These are phyloP conservation scores for Rhinichthys osculus DNA, from an alignment of 2,797 vertebrate genomes.

Conservation along the genomic window DNA sequence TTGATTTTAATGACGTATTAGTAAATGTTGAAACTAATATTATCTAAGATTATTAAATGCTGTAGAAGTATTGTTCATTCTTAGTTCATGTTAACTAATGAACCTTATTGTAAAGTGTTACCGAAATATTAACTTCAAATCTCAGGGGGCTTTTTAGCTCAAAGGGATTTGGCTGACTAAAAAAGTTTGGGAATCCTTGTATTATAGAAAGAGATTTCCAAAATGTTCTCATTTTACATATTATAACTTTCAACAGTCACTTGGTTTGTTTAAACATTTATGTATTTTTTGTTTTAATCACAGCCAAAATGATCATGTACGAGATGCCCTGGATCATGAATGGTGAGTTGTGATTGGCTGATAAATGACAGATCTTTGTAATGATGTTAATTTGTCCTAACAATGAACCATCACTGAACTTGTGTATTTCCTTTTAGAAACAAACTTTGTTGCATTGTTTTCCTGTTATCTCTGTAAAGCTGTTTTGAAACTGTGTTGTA, in stretches of 20 bases:
- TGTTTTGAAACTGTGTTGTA: no score
- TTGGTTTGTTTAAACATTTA: background rate
- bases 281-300: conserved; percentile 58
- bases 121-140: no score
- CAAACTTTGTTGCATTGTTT: no score
- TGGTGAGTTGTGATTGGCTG: conserved; percentile 79
- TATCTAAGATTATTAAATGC: no score
- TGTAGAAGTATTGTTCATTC: no score
- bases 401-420: no score
- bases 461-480: no score
- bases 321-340: conserved; percentile 99
- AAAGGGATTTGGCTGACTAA: background rate
- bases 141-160: background rate
- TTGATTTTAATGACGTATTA: no score
- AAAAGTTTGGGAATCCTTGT: background rate
- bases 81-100: no score
- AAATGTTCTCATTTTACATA: background rate
- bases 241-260: background rate
- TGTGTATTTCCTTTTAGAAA: no score
- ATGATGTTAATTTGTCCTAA: background rate
- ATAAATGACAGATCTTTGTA: background rate
- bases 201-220: background rate
- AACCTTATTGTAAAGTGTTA: no score
- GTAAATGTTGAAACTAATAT: no score
- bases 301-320: conserved; percentile 98